Percentiles rank a stretch among this genome's conserved stretches.
phyloP scores from a whole-genome alignment of 2,797 vertebrate genomes.

The Lagodon rhomboides region DNA sequence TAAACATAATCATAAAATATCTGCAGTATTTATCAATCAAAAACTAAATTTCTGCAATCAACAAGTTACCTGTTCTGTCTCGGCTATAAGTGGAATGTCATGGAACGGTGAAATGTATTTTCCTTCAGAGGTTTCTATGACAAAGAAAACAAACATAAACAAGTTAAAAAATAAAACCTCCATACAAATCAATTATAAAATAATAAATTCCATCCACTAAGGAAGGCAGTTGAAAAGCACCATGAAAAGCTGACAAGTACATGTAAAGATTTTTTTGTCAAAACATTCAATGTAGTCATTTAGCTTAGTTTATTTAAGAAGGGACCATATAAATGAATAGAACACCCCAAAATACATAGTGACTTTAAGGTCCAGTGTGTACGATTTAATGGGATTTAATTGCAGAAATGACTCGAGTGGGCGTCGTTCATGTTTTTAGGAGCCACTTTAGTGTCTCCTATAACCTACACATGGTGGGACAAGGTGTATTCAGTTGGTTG shows the following conservation, averaged over 20 bases:
- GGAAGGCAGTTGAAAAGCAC: neutral
- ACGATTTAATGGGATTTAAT: too few species aligned
- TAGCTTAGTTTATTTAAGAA: too few species aligned
- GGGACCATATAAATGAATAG: too few species aligned
- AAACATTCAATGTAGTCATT: too few species aligned
- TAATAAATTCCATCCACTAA: neutral
- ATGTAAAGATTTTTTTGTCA: neutral
- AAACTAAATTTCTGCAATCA: neutral
- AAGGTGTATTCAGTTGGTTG: too few species aligned
- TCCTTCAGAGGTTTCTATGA: slow-evolving; percentile 89
- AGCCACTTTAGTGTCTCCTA: too few species aligned
- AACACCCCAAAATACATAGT: too few species aligned
- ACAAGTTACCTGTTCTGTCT: slow-evolving; percentile 80
- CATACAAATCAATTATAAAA: neutral
- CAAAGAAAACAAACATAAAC: neutral
- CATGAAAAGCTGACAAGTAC: neutral
- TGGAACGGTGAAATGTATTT: slow-evolving; percentile 98
- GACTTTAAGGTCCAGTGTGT: too few species aligned
- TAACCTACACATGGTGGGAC: too few species aligned
- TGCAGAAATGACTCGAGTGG: too few species aligned
- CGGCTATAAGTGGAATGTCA: slow-evolving; percentile 92
- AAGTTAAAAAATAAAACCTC: neutral
- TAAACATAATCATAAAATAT: neutral
- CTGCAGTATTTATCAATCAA: neutral
- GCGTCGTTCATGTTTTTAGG: too few species aligned